phyloP scores from a whole-genome alignment of 2,888 invertebrate species.

The Sinotaia quadrata region DNA sequence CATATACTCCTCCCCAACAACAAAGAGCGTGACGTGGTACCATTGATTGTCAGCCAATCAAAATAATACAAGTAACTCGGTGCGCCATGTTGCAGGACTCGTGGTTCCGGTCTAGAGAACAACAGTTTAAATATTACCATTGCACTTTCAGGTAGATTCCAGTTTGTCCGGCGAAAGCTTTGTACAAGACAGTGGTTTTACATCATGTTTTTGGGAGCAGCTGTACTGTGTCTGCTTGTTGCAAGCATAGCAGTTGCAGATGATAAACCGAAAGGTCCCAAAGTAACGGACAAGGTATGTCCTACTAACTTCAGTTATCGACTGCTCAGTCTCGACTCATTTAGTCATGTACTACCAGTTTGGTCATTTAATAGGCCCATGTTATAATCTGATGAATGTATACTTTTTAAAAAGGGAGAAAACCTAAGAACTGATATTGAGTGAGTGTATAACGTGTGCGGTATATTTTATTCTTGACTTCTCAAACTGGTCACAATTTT shows the following conservation, averaged over 20 bases:
- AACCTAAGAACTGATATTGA: too few relatives aligned
- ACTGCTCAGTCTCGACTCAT: too few relatives aligned
- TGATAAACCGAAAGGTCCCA: slow-evolving; percentile 29
- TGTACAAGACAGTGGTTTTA: slow-evolving; percentile 10
- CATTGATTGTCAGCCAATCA: slow-evolving; percentile 9
- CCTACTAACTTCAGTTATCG: too few relatives aligned
- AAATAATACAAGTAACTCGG: slow-evolving; percentile 17
- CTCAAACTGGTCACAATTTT: too few relatives aligned
- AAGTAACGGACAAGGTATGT: slow-evolving; percentile 36
- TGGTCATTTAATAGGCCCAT: too few relatives aligned
- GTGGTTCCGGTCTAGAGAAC: slow-evolving; percentile 12
- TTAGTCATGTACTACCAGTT: too few relatives aligned
- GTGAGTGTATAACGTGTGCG: too few relatives aligned
- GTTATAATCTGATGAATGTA: too few relatives aligned
- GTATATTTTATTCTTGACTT: too few relatives aligned
- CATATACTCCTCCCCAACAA: too few relatives aligned
- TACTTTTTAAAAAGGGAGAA: too few relatives aligned
- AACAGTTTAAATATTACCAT: background rate
- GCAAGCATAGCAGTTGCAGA: slow-evolving; percentile 21
- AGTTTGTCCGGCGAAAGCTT: background rate
- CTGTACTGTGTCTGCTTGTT: slow-evolving; percentile 25
- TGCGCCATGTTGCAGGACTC: slow-evolving; percentile 26
- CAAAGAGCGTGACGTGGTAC: slow-evolving; percentile 3
- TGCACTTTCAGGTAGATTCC: background rate
- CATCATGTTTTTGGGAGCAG: slow-evolving; percentile 25